These are phyloP conservation scores for Diorhabda elongata DNA, from an alignment of 1,140 invertebrate species.

Conservation along the genomic window DNA sequence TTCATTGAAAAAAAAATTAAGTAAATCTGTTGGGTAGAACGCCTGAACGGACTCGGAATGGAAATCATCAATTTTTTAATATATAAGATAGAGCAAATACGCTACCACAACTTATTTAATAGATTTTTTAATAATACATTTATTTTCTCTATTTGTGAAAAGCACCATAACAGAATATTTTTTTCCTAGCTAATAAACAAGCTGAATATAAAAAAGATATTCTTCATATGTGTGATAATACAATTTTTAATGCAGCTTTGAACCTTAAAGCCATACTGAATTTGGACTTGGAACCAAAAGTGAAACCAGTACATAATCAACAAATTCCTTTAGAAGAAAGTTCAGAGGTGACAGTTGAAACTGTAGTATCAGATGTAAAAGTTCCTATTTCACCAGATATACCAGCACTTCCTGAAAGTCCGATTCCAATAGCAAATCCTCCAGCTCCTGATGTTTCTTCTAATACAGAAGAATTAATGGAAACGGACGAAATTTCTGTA, in stretches of 20 bases:
- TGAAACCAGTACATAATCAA: slow-evolving; percentile 31
- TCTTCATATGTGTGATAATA: neutral
- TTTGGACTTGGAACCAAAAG: slow-evolving; percentile 35
- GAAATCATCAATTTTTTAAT: too few relatives aligned
- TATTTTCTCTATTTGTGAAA: too few relatives aligned
- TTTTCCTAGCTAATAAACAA: neutral
- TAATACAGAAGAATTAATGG: slow-evolving; percentile 9
- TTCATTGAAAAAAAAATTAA: too few relatives aligned
- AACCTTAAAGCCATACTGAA: slow-evolving; percentile 40
- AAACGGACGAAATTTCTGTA: slow-evolving; percentile 13
- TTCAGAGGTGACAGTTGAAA: slow-evolving; percentile 12
- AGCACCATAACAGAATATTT: neutral
- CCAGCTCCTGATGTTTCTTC: neutral
- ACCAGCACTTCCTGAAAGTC: slow-evolving; percentile 4
- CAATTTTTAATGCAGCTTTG: slow-evolving; percentile 30
- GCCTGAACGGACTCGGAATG: too few relatives aligned
- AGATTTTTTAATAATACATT: too few relatives aligned
- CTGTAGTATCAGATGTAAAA: neutral
- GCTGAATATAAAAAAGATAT: neutral
- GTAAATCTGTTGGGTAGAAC: too few relatives aligned
- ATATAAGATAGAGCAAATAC: too few relatives aligned
- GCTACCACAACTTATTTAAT: too few relatives aligned
- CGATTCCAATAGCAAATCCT: neutral
- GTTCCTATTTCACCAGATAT: slow-evolving; percentile 10
- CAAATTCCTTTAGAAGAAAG: slow-evolving; percentile 31